A percentile compares a stretch with the other conserved stretches of the same genome.
These are phyloP conservation scores for Gari tellinella DNA, from an alignment of 2,888 invertebrate genomes.

Conservation along the genomic window DNA sequence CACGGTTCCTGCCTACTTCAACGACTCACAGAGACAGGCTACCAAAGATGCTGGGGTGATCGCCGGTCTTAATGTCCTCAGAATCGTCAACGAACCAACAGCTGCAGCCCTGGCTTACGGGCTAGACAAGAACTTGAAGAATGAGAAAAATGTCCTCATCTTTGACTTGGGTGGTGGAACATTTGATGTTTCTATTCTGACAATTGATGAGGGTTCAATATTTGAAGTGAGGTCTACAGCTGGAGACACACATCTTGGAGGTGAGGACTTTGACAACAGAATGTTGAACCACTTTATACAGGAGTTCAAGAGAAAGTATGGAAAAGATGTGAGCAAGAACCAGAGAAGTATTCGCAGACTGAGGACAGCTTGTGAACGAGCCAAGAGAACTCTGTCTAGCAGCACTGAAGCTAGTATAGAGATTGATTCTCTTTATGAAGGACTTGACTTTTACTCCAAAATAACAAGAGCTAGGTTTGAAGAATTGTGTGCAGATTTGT, in stretches of 20 bases:
- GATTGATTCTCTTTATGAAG: constrained; percentile 79
- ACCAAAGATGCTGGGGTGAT: constrained; percentile 85
- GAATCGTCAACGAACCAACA: constrained; percentile 88
- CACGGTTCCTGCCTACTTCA: constrained; percentile 84
- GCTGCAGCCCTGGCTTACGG: constrained; percentile 87
- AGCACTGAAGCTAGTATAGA: constrained; percentile 78
- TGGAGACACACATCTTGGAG: constrained; percentile 82
- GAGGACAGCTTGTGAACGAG: constrained; percentile 79
- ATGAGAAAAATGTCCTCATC: constrained; percentile 86
- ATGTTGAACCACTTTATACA: constrained; percentile 76
- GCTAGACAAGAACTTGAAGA: constrained; percentile 85
- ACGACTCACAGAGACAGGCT: constrained; percentile 87
- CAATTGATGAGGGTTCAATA: constrained; percentile 86
- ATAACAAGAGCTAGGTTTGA: constrained; percentile 81
- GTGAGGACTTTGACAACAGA: constrained; percentile 80
- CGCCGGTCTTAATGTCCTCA: constrained; percentile 84
- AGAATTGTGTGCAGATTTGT: constrained; percentile 78
- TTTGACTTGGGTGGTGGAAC: constrained; percentile 87
- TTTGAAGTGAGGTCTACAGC: constrained; percentile 82
- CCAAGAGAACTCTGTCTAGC: constrained; percentile 79
- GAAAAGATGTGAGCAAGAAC: constrained; percentile 76
- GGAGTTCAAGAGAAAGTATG: constrained; percentile 77
- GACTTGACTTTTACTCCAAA: constrained; percentile 79
- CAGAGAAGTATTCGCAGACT: constrained; percentile 75
- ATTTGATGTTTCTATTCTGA: constrained; percentile 85